Evolutionary conservation across 92 coral and sea anemone species (phyloP).

Genomic region (Actinernus sp.): DNA sequence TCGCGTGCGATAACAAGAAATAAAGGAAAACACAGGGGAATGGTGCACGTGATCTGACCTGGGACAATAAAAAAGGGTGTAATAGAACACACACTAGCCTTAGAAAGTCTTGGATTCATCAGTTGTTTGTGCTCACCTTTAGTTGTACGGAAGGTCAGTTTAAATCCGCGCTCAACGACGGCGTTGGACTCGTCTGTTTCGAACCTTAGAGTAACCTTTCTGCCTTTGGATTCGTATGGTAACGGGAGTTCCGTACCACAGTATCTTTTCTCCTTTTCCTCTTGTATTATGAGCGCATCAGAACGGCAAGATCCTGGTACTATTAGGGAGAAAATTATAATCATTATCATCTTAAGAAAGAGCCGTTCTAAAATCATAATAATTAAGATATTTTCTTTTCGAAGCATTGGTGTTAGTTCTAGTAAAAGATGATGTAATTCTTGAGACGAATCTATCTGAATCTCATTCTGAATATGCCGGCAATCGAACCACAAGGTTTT

Average conservation of each 20-base stretch:
- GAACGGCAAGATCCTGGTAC: conserved; percentile 18
- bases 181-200: conserved; percentile 14
- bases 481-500: too few relatives aligned
- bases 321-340: too few relatives aligned
- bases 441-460: too few relatives aligned
- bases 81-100: background rate
- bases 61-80: background rate
- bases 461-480: too few relatives aligned
- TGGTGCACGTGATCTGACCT: background rate
- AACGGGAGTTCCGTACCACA: conserved; percentile 48
- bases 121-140: conserved; percentile 14
- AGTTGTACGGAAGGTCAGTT: conserved; percentile 22
- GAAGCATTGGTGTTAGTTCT: too few relatives aligned
- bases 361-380: too few relatives aligned
- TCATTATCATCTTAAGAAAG: too few relatives aligned
- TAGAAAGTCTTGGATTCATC: background rate
- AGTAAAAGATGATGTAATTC: too few relatives aligned
- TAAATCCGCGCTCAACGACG: conserved; percentile 37
- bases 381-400: too few relatives aligned
- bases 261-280: conserved; percentile 9
- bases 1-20: too few relatives aligned
- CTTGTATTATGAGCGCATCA: conserved; percentile 30
- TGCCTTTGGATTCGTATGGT: conserved; percentile 28
- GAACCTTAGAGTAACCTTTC: conserved; percentile 32
- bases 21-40: too few relatives aligned